Evolutionary conservation across 2,888 invertebrate genomes (phyloP).

Genomic region (Drosophila basisetae): DNA sequence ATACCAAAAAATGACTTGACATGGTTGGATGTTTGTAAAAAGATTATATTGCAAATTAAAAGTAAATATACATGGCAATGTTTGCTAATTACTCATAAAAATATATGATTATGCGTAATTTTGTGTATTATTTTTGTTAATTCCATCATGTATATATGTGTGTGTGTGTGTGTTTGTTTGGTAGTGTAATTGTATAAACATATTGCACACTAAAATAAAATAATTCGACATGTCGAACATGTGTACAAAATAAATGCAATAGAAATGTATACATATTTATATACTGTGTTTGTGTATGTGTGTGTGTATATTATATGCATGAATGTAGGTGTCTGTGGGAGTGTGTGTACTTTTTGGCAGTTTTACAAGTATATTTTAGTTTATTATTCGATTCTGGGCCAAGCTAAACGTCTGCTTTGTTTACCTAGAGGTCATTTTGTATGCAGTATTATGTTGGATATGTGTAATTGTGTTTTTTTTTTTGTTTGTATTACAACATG

Average conservation of each 20-base stretch:
- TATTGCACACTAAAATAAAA: conserved; percentile 50
- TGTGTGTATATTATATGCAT: conserved; percentile 5
- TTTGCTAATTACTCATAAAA: conserved; percentile 51
- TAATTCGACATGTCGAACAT: conserved; percentile 59
- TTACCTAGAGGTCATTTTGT: conserved; percentile 49
- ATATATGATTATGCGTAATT: conserved; percentile 56
- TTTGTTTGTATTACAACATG: conserved; percentile 20
- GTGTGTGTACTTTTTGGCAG: conserved; percentile 24
- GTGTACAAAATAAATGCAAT: conserved; percentile 50
- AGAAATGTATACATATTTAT: conserved; percentile 14
- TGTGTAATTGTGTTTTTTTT: conserved; percentile 36
- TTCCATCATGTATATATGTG: conserved; percentile 39
- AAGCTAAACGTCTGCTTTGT: conserved; percentile 50
- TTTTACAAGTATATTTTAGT: conserved; percentile 43
- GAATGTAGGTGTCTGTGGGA: conserved; percentile 19
- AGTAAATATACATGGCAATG: conserved; percentile 49
- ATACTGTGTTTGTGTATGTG: neutral
- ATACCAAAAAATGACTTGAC: conserved; percentile 28
- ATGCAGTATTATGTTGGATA: conserved; percentile 26
- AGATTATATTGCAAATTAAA: conserved; percentile 36
- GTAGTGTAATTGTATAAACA: conserved; percentile 4
- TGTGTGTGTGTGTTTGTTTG: conserved; percentile 12
- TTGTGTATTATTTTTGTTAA: conserved; percentile 50
- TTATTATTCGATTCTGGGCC: conserved; percentile 25
- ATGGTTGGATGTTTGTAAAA: conserved; percentile 42